Conservation (phyloP, 2,888 invertebrate genomes). For the Hyalella azteca region DNA sequence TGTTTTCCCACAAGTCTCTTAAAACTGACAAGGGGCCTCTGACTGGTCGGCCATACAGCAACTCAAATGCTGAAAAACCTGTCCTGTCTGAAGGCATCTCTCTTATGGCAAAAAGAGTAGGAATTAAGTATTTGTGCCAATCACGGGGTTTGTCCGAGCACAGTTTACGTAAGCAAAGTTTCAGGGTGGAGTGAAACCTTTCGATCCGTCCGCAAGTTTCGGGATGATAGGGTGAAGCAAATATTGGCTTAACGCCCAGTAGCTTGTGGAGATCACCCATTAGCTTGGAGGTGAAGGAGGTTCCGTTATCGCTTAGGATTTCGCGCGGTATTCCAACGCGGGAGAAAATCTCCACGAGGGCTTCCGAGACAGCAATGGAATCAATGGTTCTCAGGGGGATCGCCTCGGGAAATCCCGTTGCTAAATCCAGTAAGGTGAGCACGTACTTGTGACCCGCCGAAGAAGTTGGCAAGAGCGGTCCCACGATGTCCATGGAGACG, state of each 20-base stretch:
- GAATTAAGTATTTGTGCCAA: slow-evolving; percentile 7
- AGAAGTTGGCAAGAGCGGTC: too few species aligned
- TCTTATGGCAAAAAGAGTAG: too few species aligned
- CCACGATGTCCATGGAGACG: too few species aligned
- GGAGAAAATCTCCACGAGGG: slow-evolving; percentile 6
- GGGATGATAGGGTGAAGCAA: too few species aligned
- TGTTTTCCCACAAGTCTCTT: too few species aligned
- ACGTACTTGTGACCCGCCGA: too few species aligned
- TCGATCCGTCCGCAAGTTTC: slow-evolving; percentile 15
- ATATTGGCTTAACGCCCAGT: slow-evolving; percentile 8
- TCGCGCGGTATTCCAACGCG: too few species aligned
- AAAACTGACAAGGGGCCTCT: too few species aligned
- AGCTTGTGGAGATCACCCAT: too few species aligned
- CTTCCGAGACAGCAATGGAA: not conserved
- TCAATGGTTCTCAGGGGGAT: slow-evolving; percentile 33
- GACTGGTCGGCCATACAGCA: too few species aligned
- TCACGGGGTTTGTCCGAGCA: not conserved
- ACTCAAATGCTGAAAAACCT: slow-evolving; percentile 41
- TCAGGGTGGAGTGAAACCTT: slow-evolving; percentile 23
- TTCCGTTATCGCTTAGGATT: slow-evolving; percentile 9
- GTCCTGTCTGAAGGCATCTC: slow-evolving; percentile 39
- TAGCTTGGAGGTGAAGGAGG: not conserved
- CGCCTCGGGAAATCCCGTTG: slow-evolving; percentile 32
- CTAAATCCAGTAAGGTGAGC: slow-evolving; percentile 35
- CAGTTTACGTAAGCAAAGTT: slow-evolving; percentile 1